A percentile compares a stretch with the other conserved stretches of the same genome.
phyloP scores from a whole-genome alignment of 2,113 vertebrate genomes.

The Nothocercus nigrocapillus region DNA sequence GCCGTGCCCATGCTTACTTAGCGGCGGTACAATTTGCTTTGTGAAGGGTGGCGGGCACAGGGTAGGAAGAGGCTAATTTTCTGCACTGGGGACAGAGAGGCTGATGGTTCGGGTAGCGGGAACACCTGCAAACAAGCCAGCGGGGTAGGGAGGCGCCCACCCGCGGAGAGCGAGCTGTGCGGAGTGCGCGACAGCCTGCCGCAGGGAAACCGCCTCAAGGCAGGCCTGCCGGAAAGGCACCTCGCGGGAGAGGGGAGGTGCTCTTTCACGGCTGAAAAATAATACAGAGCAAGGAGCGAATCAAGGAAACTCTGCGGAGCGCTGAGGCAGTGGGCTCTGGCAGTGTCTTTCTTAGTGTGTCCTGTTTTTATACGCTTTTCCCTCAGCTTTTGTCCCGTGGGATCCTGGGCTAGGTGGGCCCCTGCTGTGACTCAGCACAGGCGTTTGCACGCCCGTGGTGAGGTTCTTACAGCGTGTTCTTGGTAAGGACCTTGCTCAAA shows the following conservation, averaged over 20 bases:
- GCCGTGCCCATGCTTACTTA: not conserved
- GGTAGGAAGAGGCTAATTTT: not conserved
- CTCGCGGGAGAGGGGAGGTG: too few relatives aligned
- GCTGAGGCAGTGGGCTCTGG: not conserved
- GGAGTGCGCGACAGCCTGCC: too few relatives aligned
- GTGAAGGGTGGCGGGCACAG: not conserved
- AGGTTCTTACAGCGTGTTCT: too few relatives aligned
- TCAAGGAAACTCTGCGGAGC: not conserved
- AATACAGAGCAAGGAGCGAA: not conserved
- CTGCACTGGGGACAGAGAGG: not conserved
- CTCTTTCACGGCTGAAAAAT: not conserved
- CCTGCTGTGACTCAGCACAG: not conserved
- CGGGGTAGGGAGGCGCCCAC: not conserved
- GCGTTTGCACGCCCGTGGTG: not conserved
- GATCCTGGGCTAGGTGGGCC: not conserved
- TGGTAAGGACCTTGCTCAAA: not conserved
- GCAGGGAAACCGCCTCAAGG: not conserved
- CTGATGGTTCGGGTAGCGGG: not conserved
- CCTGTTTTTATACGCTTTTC: not conserved
- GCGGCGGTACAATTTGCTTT: not conserved
- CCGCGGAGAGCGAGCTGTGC: not conserved
- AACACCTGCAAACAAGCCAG: not conserved
- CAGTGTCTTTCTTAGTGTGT: not conserved
- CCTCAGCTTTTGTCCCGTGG: not conserved
- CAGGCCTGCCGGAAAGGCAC: too few relatives aligned